Evolutionary conservation across 2,113 vertebrate genomes (phyloP).

Genomic region (Pycnonotus jocosus): DNA sequence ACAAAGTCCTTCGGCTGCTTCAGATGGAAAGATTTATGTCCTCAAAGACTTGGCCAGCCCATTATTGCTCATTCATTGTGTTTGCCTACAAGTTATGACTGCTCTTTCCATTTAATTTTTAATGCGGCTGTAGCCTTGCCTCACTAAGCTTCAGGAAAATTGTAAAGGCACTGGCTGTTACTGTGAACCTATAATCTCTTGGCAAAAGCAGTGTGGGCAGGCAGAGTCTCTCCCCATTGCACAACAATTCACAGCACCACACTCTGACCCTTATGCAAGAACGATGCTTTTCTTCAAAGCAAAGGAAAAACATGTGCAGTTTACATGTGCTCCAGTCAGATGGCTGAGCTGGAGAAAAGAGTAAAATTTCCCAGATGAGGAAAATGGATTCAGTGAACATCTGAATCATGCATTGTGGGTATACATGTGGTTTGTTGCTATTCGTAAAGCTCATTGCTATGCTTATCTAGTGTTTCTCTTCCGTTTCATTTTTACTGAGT

Average conservation of each 20-base stretch:
- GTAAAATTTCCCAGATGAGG: background rate
- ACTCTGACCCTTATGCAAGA: background rate
- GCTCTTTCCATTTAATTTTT: constrained; percentile 49
- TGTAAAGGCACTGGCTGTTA: constrained; percentile 25
- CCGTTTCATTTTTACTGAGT: background rate
- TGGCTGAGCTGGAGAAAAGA: background rate
- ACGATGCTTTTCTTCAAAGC: background rate
- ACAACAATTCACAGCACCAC: background rate
- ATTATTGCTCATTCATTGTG: constrained; percentile 38
- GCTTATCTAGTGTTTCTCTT: background rate
- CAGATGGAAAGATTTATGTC: constrained; percentile 39
- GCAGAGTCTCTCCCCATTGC: background rate
- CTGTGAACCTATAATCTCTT: constrained; percentile 1
- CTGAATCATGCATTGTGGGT: background rate
- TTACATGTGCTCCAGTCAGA: background rate
- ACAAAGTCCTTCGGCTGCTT: constrained; percentile 46
- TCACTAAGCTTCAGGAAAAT: constrained; percentile 3
- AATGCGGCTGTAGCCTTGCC: background rate
- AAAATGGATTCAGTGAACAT: background rate
- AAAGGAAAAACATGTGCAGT: background rate
- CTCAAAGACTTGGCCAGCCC: constrained; percentile 19
- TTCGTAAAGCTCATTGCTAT: background rate
- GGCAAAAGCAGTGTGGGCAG: background rate
- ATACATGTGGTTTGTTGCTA: background rate
- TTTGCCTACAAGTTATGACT: constrained; percentile 48